Evolutionary conservation across 2,797 vertebrate species (phyloP).

Genomic region (Esox masquinongy): DNA sequence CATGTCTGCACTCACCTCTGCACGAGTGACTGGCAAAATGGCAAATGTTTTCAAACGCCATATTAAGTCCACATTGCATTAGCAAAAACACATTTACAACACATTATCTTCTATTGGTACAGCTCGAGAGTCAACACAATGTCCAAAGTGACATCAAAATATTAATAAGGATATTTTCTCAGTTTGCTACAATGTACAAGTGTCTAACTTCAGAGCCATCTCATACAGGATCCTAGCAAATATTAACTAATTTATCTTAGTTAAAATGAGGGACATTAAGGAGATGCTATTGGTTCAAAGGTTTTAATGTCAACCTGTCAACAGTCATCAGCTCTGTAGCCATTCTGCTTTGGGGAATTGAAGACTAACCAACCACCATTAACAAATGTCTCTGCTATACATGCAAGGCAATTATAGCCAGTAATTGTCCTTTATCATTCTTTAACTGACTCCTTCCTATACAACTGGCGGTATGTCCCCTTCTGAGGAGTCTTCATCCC

Average conservation of each 20-base stretch:
- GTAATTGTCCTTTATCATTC: constrained; percentile 35
- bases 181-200: not conserved
- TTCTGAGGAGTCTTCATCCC: not conserved
- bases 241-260: not conserved
- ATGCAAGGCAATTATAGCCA: constrained; percentile 1
- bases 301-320: not conserved
- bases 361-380: not conserved
- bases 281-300: not conserved
- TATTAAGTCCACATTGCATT: not conserved
- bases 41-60: not conserved
- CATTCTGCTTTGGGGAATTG: not conserved
- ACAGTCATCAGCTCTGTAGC: not conserved
- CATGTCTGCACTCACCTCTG: too few species aligned
- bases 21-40: too few species aligned
- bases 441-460: constrained; percentile 38
- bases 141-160: not conserved
- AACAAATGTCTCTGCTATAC: constrained; percentile 22
- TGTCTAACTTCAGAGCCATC: not conserved
- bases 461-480: not conserved
- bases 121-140: not conserved
- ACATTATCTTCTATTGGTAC: not conserved
- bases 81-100: not conserved
- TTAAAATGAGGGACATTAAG: not conserved
- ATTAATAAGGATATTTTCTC: not conserved
- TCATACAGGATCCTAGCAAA: not conserved